These are phyloP conservation scores for Drosophila mettleri DNA, from an alignment of 2,888 invertebrate species.

Conservation along the genomic window DNA sequence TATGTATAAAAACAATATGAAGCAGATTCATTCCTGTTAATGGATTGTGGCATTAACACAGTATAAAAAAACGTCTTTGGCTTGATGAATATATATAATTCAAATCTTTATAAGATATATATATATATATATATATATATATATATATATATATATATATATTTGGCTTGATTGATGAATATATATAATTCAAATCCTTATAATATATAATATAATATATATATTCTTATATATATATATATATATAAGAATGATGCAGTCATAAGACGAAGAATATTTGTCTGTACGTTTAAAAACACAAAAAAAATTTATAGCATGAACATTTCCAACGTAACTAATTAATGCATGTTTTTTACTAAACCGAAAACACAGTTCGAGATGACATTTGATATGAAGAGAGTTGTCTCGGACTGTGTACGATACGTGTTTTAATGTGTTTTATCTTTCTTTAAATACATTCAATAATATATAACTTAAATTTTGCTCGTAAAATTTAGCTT, in stretches of 20 bases:
- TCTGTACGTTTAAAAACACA: conserved; percentile 2
- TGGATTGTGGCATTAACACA: no score
- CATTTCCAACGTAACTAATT: neutral
- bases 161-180: conserved; percentile 26
- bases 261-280: conserved; percentile 33
- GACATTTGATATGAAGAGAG: neutral
- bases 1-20: conserved; percentile 22
- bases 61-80: conserved; percentile 25
- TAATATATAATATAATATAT: conserved; percentile 9
- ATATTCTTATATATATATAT: conserved; percentile 4
- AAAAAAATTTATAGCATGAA: no score
- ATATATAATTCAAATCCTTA: neutral
- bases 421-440: neutral
- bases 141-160: conserved; percentile 30
- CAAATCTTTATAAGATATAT: neutral
- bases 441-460: neutral
- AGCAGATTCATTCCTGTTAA: no score
- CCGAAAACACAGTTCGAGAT: conserved; percentile 9
- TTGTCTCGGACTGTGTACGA: conserved; percentile 14
- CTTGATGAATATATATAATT: conserved; percentile 2
- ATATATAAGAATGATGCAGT: conserved; percentile 9
- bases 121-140: no score
- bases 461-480: conserved; percentile 37
- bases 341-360: conserved; percentile 26
- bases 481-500: conserved; percentile 83